Percentiles rank a stretch among this genome's conserved stretches.
Evolutionary conservation across 1,140 invertebrate genomes (phyloP).

Genomic region (Zaprionus tsacasi): DNA sequence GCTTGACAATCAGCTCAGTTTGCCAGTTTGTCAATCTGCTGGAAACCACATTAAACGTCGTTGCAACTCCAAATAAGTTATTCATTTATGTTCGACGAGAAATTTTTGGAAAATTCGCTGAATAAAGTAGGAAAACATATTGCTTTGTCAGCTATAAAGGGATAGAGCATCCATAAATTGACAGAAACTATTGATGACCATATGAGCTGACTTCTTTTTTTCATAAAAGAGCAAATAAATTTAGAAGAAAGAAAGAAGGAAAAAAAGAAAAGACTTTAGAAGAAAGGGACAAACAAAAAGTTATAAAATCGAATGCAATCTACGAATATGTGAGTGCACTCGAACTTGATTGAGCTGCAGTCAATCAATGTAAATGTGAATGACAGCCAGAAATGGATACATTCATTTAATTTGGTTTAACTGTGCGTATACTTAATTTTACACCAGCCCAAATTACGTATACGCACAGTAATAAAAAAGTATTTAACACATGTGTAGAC

Average conservation of each 20-base stretch:
- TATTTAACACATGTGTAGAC: too few relatives aligned
- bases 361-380: background rate
- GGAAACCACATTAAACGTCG: slow-evolving; percentile 31
- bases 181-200: background rate
- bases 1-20: slow-evolving; percentile 17
- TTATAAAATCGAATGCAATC: background rate
- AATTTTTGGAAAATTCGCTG: slow-evolving; percentile 3
- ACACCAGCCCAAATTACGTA: too few relatives aligned
- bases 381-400: background rate
- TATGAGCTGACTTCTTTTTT: background rate
- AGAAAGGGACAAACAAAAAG: background rate
- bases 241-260: background rate
- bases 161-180: background rate
- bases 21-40: slow-evolving; percentile 28
- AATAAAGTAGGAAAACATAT: background rate
- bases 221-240: background rate
- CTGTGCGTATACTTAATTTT: too few relatives aligned
- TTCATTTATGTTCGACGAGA: slow-evolving; percentile 20
- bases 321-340: background rate
- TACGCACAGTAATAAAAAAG: too few relatives aligned
- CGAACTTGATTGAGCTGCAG: background rate
- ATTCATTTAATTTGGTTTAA: too few relatives aligned
- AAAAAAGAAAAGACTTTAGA: too few relatives aligned
- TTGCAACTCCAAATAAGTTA: slow-evolving; percentile 21
- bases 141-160: background rate